Conservation (phyloP, 2,113 vertebrate genomes). For the Glaucomys volans region DNA sequence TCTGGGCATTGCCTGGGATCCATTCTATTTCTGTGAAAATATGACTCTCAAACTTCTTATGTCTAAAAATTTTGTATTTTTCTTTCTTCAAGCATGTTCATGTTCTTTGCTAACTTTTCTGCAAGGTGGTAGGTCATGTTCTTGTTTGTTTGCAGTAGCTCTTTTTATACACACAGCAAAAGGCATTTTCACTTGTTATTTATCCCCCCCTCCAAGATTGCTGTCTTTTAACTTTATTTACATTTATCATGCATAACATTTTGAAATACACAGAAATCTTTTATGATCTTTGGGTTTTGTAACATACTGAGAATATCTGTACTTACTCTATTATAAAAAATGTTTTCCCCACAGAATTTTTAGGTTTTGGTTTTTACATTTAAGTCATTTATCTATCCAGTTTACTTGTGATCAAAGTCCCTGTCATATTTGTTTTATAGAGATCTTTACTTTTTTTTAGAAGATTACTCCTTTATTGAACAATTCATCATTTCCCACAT, state of each 20-base stretch:
- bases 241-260: background rate
- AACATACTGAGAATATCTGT: background rate
- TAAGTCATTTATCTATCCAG: background rate
- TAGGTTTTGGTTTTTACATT: background rate
- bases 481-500: background rate
- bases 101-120: background rate
- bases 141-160: background rate
- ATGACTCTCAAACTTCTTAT: background rate
- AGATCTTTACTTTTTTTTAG: background rate
- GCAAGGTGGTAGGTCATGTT: background rate
- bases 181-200: background rate
- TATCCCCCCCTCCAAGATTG: background rate
- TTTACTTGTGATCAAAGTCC: background rate
- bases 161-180: background rate
- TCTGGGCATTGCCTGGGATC: background rate
- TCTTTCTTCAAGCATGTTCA: background rate
- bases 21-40: background rate
- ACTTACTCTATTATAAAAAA: background rate
- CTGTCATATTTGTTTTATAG: background rate
- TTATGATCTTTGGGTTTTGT: background rate
- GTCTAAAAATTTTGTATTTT: background rate
- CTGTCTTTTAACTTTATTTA: background rate
- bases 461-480: background rate
- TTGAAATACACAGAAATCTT: background rate
- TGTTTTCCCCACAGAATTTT: constrained; percentile 29